Conservation (phyloP, 1,140 invertebrate genomes). For the Cotesia chilonis region DNA sequence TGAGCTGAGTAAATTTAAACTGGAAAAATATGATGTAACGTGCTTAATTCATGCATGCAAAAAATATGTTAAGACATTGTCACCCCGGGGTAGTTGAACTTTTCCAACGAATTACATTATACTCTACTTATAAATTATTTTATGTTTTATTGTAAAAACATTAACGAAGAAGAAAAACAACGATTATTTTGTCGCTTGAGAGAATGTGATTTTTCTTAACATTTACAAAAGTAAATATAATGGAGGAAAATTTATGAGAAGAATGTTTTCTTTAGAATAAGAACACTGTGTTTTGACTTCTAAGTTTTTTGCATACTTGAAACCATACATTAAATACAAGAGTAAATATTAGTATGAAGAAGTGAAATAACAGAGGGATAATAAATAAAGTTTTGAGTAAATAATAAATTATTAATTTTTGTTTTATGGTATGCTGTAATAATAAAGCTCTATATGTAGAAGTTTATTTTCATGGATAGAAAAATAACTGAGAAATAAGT, state of each 20-base stretch:
- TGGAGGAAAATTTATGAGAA: too few species aligned
- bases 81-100: not conserved
- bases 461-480: not conserved
- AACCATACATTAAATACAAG: not conserved
- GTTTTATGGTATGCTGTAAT: not conserved
- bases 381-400: too few species aligned
- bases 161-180: too few species aligned
- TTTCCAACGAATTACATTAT: not conserved
- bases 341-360: not conserved
- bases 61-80: slow-evolving; percentile 5
- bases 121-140: not conserved
- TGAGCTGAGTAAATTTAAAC: slow-evolving; percentile 6
- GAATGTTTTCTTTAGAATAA: too few species aligned
- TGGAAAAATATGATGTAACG: slow-evolving; percentile 1
- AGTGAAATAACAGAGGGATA: not conserved
- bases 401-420: not conserved
- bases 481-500: not conserved
- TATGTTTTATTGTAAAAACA: too few species aligned
- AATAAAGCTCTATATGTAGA: not conserved
- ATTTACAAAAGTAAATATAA: too few species aligned
- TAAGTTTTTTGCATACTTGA: not conserved
- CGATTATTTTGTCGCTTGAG: too few species aligned
- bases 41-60: not conserved
- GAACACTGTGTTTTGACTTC: not conserved
- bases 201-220: too few species aligned